Conservation (phyloP, 2,113 vertebrate species). For the Probosciger aterrimus region DNA sequence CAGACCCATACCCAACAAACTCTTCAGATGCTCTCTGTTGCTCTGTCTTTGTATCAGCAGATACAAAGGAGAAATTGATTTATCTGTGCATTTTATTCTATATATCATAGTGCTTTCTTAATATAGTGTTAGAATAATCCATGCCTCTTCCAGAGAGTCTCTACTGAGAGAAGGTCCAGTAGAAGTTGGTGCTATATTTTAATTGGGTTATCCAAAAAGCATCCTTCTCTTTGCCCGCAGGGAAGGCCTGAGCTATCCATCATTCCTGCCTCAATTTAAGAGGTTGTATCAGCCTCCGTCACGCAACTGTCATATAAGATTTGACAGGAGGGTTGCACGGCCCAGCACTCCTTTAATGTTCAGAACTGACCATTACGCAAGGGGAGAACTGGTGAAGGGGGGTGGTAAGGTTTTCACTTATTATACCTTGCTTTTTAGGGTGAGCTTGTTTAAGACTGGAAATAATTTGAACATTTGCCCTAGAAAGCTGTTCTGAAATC, state of each 20-base stretch:
- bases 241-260: constrained; percentile 36
- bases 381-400: not conserved
- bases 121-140: not conserved
- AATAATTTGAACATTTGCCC: not conserved
- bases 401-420: not conserved
- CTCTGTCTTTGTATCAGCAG: not conserved
- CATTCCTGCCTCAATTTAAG: constrained; percentile 25
- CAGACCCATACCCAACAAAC: accelerated
- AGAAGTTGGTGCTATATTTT: not conserved
- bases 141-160: not conserved
- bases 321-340: not conserved
- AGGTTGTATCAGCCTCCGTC: constrained; percentile 16
- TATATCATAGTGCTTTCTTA: not conserved
- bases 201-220: constrained; percentile 52
- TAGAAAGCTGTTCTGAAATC: constrained; percentile 6
- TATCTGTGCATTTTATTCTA: not conserved
- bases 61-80: not conserved
- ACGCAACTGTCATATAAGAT: not conserved
- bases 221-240: constrained; percentile 27
- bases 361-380: constrained; percentile 6
- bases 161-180: not conserved
- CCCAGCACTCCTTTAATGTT: not conserved
- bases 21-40: not conserved
- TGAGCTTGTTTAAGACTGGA: not conserved
- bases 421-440: not conserved